Percentiles rank a stretch among this genome's conserved stretches.
These are phyloP conservation scores for Petroica traversi DNA, from an alignment of 2,113 vertebrate species.

Conservation along the genomic window DNA sequence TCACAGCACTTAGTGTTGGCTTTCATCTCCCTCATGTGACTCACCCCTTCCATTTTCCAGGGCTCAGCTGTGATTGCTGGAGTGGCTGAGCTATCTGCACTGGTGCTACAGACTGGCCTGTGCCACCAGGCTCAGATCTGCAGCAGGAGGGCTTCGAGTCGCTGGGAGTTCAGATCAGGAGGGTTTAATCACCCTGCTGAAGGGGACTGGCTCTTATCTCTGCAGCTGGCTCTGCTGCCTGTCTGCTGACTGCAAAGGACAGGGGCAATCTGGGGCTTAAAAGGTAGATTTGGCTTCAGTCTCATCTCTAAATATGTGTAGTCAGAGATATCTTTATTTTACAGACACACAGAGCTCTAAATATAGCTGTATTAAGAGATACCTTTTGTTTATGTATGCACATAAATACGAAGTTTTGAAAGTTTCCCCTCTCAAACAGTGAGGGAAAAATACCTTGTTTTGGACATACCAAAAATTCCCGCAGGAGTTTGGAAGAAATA, in stretches of 20 bases:
- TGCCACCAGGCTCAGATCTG: neutral
- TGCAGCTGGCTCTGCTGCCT: neutral
- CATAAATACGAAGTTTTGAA: neutral
- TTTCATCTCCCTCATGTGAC: constrained; percentile 64
- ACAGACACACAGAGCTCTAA: neutral
- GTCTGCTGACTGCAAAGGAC: neutral
- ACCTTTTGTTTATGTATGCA: neutral
- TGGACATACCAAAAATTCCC: neutral
- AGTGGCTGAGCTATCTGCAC: constrained; percentile 26
- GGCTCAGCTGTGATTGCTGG: neutral
- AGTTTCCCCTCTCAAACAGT: neutral
- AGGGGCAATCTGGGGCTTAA: neutral
- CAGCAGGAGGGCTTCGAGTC: neutral
- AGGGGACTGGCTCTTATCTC: neutral
- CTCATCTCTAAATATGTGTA: neutral
- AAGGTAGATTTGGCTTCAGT: neutral
- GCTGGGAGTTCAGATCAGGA: neutral
- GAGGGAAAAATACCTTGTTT: neutral
- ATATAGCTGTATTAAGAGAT: neutral
- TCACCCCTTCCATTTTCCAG: constrained; percentile 33
- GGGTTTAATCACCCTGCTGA: neutral
- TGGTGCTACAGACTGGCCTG: neutral
- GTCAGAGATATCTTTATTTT: neutral
- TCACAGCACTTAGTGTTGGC: constrained; percentile 29
- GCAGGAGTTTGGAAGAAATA: neutral